Evolutionary conservation across 1,140 invertebrate genomes (phyloP), one percentile per base, ranked within the genome.

Genomic region (Zophobas morio): DNA sequence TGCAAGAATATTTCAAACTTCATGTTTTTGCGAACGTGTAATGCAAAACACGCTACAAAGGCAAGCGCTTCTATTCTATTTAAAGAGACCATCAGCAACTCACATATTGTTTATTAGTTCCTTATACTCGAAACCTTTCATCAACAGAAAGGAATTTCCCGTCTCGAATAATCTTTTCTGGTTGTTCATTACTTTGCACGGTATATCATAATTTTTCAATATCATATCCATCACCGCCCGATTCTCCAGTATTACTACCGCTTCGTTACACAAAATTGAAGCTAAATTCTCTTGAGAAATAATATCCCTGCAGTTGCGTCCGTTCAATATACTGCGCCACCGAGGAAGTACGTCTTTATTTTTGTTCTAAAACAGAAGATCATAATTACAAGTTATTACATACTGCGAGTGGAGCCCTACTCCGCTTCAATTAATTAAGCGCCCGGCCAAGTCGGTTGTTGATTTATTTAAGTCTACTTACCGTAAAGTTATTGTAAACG

Each of bases 401-500:
- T 46, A 66, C 34, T 36, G 36, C 42, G n/a, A 54, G 1, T 40
- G 8, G 39, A 54, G 46, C 32, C 37, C 60, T 74, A 47, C 37
- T 37, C 40, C 72, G 34, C n/a, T 74, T 40, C 33, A 74, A 75
- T 76, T 54, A 72, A 76, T 79, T 78, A 4, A 46, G 42, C 2
- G 54, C 1, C 54, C n/a, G 6, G 34, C 34, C 6, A 20, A 35
- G 6, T 56, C 34, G 20, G 20, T 56, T 6, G 40, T 1, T 6
- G 40, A 79, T 74, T 77, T 72, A 70, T 71, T 46, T 46, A 70
- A 56, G 1, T 34, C 6, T 5, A 76, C 78, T 78, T 79, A 85
- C 84, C 42, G 82, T 78, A 49, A 85, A 84, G 78, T 80, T 81
- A 66, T 84, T 83, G 63, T 83, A 85, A 8, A 85, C 83, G 53